These are phyloP conservation scores for Philaenus spumarius DNA, from an alignment of 1,140 invertebrate genomes.

Conservation along the genomic window DNA sequence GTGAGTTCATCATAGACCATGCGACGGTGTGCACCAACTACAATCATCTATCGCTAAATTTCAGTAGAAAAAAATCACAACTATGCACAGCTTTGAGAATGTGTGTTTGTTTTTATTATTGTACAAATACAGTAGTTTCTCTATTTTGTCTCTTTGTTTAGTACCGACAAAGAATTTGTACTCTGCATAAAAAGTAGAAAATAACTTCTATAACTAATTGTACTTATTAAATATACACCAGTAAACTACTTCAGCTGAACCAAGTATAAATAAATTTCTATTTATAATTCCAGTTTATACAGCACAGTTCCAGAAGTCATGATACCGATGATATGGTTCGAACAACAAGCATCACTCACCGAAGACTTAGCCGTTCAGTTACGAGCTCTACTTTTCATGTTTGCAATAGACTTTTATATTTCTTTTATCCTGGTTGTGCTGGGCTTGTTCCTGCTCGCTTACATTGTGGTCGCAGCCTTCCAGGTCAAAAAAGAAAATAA, in stretches of 20 bases:
- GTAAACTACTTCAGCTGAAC: too few species aligned
- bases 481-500: not conserved
- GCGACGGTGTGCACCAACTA: too few species aligned
- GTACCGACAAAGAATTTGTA: not conserved
- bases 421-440: not conserved
- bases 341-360: slow-evolving; percentile 54
- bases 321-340: slow-evolving; percentile 74
- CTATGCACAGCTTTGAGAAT: too few species aligned
- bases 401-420: slow-evolving; percentile 21
- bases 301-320: slow-evolving; percentile 52
- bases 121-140: not conserved
- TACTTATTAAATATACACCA: too few species aligned
- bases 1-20: too few species aligned
- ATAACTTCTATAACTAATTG: too few species aligned
- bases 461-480: not conserved
- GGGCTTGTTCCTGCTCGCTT: not conserved
- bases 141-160: not conserved
- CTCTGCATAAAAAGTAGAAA: too few species aligned
- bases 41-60: too few species aligned
- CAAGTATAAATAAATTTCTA: too few species aligned
- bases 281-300: slow-evolving; percentile 51
- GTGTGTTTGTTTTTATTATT: too few species aligned
- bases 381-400: slow-evolving; percentile 35
- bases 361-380: slow-evolving; percentile 43
- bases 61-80: too few species aligned